Percentiles rank a stretch among this genome's conserved stretches.
phyloP scores from a whole-genome alignment of 2,797 vertebrate species.

The Pangasius djambal region DNA sequence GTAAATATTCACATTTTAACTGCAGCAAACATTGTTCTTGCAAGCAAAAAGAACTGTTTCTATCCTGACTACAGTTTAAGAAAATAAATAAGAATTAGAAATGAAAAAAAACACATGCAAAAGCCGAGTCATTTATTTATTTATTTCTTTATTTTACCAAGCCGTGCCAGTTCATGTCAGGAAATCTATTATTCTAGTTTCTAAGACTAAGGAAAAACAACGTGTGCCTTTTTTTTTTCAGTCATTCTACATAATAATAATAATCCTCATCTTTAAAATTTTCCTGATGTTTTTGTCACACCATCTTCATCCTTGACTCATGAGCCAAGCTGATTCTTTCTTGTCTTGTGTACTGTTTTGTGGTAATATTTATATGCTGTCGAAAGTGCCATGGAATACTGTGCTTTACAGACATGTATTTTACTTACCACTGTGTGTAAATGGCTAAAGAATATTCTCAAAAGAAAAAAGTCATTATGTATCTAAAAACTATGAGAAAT shows the following conservation, averaged over 20 bases:
- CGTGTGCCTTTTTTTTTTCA: slow-evolving; percentile 29
- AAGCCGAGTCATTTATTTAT: not conserved
- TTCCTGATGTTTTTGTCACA: slow-evolving; percentile 43
- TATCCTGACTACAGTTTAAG: not conserved
- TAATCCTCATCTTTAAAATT: slow-evolving; percentile 52
- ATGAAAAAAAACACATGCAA: not conserved
- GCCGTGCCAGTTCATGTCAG: not conserved
- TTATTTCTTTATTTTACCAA: not conserved
- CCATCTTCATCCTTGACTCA: slow-evolving; percentile 46
- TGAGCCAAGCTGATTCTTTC: slow-evolving; percentile 43
- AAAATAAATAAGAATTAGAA: not conserved
- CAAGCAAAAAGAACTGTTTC: not conserved
- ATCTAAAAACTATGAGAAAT: not conserved
- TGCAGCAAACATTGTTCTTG: not conserved
- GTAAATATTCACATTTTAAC: not conserved
- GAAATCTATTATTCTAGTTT: slow-evolving; percentile 49
- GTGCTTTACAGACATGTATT: not conserved
- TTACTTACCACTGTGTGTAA: not conserved
- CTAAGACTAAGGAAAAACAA: slow-evolving; percentile 29
- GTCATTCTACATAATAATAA: slow-evolving; percentile 7
- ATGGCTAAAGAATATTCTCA: not conserved
- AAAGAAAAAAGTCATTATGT: not conserved
- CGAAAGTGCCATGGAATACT: not conserved
- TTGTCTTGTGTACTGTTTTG: slow-evolving; percentile 37
- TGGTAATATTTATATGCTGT: not conserved